Evolutionary conservation across 92 coral and sea anemone genomes (phyloP), one percentile per base, ranked within the genome.

Genomic region (Porites cylindrica): DNA sequence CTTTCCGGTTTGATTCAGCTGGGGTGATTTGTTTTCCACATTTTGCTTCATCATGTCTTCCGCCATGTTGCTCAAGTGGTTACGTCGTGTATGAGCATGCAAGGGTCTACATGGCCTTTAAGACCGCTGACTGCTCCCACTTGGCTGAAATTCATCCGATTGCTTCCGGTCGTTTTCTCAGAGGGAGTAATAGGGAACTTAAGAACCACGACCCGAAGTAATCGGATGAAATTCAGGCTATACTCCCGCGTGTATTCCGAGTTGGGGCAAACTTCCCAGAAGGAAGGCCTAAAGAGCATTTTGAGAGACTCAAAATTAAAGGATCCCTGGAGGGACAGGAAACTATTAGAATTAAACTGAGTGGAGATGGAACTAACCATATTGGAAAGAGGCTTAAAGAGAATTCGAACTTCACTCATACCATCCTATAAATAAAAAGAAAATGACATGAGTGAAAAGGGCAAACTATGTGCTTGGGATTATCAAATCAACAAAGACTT

Each of bases 381-480:
- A 90, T 80, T 73, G 93, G 91, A 51, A 85, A 90, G 43, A 79
- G 83, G 32, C 75, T 90, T 13, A 85, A 80, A 26, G 51, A 4
- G 24, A 23, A 23, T 23, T 23, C 24, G 47, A 38, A 38, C 47
- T 38, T 38, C 47, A 3, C 47, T 38, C 47, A 38, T 85, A 88
- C 92, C 14, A 83, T 88, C 29, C 53, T 91, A 61, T 23, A 23
- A 23, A 23, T 23, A 87, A 76, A 91, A 91, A 75, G 91, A 87
- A 66, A 83, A 51, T 60, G 91, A 88, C 38, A 86, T 91, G 94
- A 82, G 70, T 51, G 91, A 91, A 58, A 91, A 72, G 79, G 94
- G 91, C 43, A 19, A 91, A 82, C 51, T 91, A 87, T 82, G 81
- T 88, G 21, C 91, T 91, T 56, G 88, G 85, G 19, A 86, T 78